A percentile compares a stretch with the other conserved stretches of the same genome.
Conservation (phyloP, 2,888 invertebrate species). For the Pachymerium ferrugineum region DNA sequence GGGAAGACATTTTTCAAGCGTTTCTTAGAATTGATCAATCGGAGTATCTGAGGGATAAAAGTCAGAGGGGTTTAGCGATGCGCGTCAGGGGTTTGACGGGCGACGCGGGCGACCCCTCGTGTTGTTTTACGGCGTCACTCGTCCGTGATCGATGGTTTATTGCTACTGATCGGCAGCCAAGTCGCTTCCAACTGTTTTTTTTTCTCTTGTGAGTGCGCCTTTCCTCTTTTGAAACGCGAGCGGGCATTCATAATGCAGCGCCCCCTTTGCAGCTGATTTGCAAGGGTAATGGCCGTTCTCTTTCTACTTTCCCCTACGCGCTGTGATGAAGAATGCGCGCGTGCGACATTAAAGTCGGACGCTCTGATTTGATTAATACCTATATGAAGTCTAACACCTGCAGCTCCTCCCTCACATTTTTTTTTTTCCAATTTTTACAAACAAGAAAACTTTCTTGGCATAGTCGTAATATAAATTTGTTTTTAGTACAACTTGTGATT, state of each 20-base stretch:
- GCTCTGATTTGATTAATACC: neutral
- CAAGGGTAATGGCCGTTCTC: neutral
- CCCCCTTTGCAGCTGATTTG: neutral
- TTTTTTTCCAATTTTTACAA: too few species aligned
- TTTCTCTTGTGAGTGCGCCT: too few species aligned
- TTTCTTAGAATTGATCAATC: neutral
- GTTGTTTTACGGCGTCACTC: conserved; percentile 25
- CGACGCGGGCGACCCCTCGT: neutral
- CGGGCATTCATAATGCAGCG: conserved; percentile 1
- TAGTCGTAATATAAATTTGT: too few species aligned
- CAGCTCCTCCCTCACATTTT: neutral
- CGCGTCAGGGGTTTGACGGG: neutral
- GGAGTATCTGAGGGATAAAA: neutral
- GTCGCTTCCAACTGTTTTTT: neutral
- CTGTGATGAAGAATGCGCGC: conserved; percentile 1
- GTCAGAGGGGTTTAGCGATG: neutral
- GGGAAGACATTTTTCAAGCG: neutral
- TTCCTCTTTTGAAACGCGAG: neutral
- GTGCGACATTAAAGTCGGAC: neutral
- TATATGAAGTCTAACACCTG: neutral
- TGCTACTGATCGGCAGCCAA: conserved; percentile 18
- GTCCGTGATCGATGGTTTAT: conserved; percentile 27
- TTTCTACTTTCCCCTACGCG: neutral
- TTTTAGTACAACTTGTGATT: too few species aligned
- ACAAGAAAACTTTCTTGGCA: too few species aligned